Conservation (phyloP, 2,113 vertebrate species). For the Odontesthes bonariensis region DNA sequence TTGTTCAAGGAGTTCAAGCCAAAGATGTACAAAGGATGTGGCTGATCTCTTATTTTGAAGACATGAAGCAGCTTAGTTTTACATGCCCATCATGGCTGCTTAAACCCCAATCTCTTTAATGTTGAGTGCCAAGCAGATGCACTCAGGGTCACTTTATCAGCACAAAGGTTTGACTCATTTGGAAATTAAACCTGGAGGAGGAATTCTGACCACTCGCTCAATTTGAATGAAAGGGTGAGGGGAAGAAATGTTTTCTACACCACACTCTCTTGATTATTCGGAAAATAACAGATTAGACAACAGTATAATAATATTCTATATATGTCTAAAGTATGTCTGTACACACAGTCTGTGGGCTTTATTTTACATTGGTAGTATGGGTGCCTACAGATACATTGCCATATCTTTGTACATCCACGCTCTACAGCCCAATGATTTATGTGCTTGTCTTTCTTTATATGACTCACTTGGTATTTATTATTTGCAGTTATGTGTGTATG, state of each 20-base stretch:
- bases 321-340: background rate
- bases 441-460: no score
- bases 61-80: constrained; percentile 65
- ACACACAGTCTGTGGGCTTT: background rate
- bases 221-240: constrained; percentile 29
- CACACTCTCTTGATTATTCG: background rate
- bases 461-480: no score
- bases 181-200: constrained; percentile 35
- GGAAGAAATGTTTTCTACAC: constrained; percentile 9
- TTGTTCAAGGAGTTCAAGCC: constrained; percentile 23
- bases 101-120: constrained; percentile 62
- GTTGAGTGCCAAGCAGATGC: constrained; percentile 24
- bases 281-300: background rate
- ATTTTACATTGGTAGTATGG: background rate
- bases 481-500: no score
- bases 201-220: background rate
- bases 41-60: constrained; percentile 61
- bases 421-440: no score
- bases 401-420: no score
- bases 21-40: constrained; percentile 35
- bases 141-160: constrained; percentile 5
- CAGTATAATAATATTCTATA: background rate
- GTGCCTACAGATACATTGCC: no score
- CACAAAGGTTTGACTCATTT: constrained; percentile 53
- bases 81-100: constrained; percentile 57